These are phyloP conservation scores for Campoletis sonorensis DNA, from an alignment of 1,140 invertebrate genomes.

Conservation along the genomic window DNA sequence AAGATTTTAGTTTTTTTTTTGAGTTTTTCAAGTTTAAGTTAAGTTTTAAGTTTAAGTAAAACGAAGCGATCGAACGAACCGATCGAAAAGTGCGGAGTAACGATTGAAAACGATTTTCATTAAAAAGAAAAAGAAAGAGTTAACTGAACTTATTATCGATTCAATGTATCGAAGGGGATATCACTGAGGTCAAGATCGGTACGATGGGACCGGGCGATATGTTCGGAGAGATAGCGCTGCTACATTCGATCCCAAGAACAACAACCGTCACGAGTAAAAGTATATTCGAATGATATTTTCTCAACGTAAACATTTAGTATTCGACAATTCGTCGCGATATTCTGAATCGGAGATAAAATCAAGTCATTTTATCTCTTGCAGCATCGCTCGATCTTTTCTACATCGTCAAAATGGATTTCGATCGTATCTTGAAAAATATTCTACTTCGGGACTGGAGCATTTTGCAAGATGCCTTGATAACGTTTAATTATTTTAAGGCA, in stretches of 20 bases:
- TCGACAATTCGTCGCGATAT: slow-evolving; percentile 2
- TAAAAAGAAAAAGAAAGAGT: not conserved
- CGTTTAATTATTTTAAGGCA: slow-evolving; percentile 81
- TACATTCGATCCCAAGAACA: slow-evolving; percentile 78
- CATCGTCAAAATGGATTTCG: slow-evolving; percentile 78
- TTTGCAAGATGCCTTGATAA: slow-evolving; percentile 77
- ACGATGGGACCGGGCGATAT: slow-evolving; percentile 75
- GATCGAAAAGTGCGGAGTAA: not conserved
- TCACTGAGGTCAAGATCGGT: slow-evolving; percentile 57
- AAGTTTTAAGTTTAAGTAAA: too few species aligned
- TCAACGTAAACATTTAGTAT: not conserved
- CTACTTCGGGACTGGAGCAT: slow-evolving; percentile 80
- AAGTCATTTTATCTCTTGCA: slow-evolving; percentile 56
- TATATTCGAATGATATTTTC: slow-evolving; percentile 57
- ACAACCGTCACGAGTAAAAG: slow-evolving; percentile 78
- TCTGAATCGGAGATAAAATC: not conserved
- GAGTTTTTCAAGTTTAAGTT: too few species aligned
- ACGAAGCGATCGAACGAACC: too few species aligned
- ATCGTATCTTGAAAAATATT: slow-evolving; percentile 77
- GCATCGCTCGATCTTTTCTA: slow-evolving; percentile 77
- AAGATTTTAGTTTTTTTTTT: not conserved
- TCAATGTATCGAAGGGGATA: slow-evolving; percentile 55
- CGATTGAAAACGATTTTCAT: slow-evolving; percentile 16
- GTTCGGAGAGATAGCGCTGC: slow-evolving; percentile 81
- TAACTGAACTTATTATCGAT: slow-evolving; percentile 25